These are phyloP conservation scores for Botia almorhae DNA, from an alignment of 2,797 vertebrate species.

Conservation along the genomic window DNA sequence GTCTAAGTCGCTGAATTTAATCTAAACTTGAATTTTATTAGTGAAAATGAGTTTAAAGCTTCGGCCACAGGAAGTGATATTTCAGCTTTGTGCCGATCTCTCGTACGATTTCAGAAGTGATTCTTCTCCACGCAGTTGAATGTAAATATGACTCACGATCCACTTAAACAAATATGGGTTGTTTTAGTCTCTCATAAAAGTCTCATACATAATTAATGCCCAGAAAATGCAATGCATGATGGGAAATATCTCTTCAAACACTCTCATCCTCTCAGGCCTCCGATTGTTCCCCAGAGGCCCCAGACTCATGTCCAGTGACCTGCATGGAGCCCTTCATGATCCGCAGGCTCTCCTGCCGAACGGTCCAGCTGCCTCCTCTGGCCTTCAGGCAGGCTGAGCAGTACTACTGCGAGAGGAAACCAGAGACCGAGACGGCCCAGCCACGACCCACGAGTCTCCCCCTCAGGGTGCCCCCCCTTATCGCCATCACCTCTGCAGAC, in stretches of 20 bases:
- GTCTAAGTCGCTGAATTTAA: neutral
- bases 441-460: conserved; percentile 87
- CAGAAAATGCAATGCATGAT: neutral
- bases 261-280: conserved; percentile 76
- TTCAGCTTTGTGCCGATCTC: neutral
- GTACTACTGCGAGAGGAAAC: conserved; percentile 84
- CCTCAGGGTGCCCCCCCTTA: conserved; percentile 87
- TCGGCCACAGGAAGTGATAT: neutral
- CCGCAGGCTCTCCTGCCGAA: conserved; percentile 87
- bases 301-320: conserved; percentile 78
- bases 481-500: conserved; percentile 93
- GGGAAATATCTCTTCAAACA: neutral
- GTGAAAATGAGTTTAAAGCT: too few relatives aligned
- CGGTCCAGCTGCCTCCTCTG: conserved; percentile 89
- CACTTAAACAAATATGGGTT: neutral
- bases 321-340: conserved; percentile 89
- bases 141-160: conserved; percentile 10
- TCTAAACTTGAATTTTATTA: neutral
- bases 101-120: neutral
- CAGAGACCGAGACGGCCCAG: conserved; percentile 79
- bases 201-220: neutral
- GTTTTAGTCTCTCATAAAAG: conserved; percentile 8
- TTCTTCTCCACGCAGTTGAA: neutral
- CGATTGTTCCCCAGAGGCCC: conserved; percentile 76
- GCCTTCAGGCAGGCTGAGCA: conserved; percentile 93